A percentile compares a stretch with the other conserved stretches of the same genome.
Conservation (phyloP, 1,140 invertebrate species). For the Neocloeon triangulifer region DNA sequence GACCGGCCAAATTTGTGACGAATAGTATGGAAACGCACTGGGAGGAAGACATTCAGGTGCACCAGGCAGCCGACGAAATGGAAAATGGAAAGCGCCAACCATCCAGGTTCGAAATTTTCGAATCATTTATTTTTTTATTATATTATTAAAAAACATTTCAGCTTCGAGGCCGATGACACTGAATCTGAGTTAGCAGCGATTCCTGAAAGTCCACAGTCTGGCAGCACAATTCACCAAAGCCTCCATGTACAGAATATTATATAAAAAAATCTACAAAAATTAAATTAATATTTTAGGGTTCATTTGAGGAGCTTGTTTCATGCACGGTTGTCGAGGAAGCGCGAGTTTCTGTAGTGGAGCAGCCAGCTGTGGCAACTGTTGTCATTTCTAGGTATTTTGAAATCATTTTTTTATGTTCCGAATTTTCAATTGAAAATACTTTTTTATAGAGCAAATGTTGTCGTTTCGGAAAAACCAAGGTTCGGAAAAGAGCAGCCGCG, state of each 20-base stretch:
- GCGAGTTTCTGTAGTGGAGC: no score
- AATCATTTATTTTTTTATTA: conserved; percentile 1
- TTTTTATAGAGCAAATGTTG: no score
- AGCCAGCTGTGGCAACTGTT: no score
- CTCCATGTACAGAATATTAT: conserved; percentile 22
- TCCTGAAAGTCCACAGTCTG: conserved; percentile 66
- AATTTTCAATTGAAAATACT: no score
- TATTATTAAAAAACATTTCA: conserved; percentile 1
- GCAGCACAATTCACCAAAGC: conserved; percentile 50
- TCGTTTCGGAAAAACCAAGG: no score
- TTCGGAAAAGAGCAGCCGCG: no score
- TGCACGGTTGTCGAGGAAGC: no score
- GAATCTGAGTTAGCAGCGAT: conserved; percentile 71
- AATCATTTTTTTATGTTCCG: no score
- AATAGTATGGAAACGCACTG: conserved; percentile 47
- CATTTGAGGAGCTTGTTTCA: no score
- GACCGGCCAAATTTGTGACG: conserved; percentile 15
- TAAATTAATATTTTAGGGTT: conserved; percentile 2
- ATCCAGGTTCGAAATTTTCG: conserved; percentile 2
- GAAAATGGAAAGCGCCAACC: conserved; percentile 2
- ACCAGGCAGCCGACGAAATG: no score
- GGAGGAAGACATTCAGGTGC: conserved; percentile 28
- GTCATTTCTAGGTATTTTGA: no score
- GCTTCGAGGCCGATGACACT: conserved; percentile 54
- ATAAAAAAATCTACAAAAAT: conserved; percentile 1